Evolutionary conservation across 2,113 vertebrate genomes (phyloP), one percentile per base, ranked within the genome.

Genomic region (Scophthalmus maximus): DNA sequence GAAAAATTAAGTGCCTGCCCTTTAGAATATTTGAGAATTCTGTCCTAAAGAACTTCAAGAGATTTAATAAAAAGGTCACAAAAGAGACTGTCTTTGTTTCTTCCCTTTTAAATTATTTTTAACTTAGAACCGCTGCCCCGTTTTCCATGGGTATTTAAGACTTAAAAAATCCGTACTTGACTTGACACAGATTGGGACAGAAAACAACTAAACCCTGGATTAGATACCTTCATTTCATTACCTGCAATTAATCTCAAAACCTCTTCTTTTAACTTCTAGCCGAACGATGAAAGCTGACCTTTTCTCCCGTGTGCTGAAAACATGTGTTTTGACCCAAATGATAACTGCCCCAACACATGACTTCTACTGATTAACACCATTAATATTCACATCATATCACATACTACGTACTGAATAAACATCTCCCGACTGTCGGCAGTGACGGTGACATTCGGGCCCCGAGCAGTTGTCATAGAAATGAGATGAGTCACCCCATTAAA

Each of bases 391-490:
- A 30, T 12, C 14, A 8, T 8, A 20, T 32, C 8, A 3, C 18
- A 8, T 9, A 47, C 8, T 10, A 23, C 30, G 55, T 17, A 17
- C 8, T 14, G 15, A 44, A 22, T 32, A 53, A 22, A 63, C 44
- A 56, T 32, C 22, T 78, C 49, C 36, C 23, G 27, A 5, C 36
- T 18, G 52, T 55, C 76, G 68, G 74, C 64, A 20, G 18, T 1
- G 20, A n/a, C 4, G 1, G 25, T 68, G 51, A 74, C 81, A 68
- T 68, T 75, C 63, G 66, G 32, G 51, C 59, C 73, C n/a, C 49
- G 52, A 22, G 52, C 81, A 46, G 87, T 91, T 85, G 89, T 88
- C 89, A 90, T 90, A 85, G 84, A 85, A 91, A 90, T 87, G 65
- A 80, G 57, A 84, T 88, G 83, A 89, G 84, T 86, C 86, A 89